Evolutionary conservation across 2,888 invertebrate species (phyloP), one percentile per base, ranked within the genome.

Genomic region (Lutraria lutraria): DNA sequence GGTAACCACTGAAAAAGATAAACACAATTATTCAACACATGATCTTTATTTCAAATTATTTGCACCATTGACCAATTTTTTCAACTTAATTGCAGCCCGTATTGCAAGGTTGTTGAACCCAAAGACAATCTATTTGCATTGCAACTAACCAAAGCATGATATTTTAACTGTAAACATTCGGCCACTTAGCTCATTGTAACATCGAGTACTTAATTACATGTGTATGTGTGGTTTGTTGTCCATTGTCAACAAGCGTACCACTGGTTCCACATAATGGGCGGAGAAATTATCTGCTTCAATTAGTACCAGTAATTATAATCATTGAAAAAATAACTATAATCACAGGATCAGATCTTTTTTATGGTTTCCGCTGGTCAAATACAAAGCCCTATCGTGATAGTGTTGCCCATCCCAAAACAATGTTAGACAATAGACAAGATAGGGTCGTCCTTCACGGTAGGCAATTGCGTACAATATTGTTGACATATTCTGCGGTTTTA

Each of bases 1-100:
- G 97, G 97, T 96, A 97, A 97, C 98, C 98, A 98, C 98, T 98
- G 97, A 80, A 94, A 94, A 19, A 96, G 96, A 68, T 80, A 89
- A 86, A 63, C n/a, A 56, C 56, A 83, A 52, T 54, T 53, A 60
- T 19, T 53, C 21, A 72, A 68, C 13, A n/a, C 12, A 25, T n/a
- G 25, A 16, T 12, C 56, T 15, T 25, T 31, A 13, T 72, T 16
- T 85, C 16, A n/a, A 25, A 19, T 13, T 29, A 34, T 53, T 6
- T 82, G n/a, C 10, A 31, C 43, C 43, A 4, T 4, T 82, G 19
- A 56, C 43, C 52, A 12, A 54, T 54, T 12, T 29, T 68, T 68
- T 68, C n/a, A 68, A n/a, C 63, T 68, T 68, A 19, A n/a, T 13
- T 25, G 25, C 21, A 68, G n/a, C 43, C 8, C 63, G 0, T 25